A percentile compares a stretch with the other conserved stretches of the same genome.
Evolutionary conservation across 2,888 invertebrate genomes (phyloP).

Genomic region (Drosophila paranaensis): DNA sequence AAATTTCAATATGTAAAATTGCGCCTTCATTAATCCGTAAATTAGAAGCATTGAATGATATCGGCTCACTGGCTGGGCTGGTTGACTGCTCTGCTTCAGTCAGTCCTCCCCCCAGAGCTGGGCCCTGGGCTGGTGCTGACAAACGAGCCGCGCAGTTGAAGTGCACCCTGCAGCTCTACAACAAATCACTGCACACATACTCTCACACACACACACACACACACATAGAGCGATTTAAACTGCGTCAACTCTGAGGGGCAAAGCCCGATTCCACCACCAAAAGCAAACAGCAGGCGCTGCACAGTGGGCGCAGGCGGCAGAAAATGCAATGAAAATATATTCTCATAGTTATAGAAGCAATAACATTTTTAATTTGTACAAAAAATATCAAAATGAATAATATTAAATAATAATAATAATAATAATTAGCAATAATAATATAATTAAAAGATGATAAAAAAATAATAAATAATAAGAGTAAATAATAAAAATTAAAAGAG

Average conservation of each 20-base stretch:
- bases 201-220: conserved; percentile 16
- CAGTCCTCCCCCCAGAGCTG: not conserved
- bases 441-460: not conserved
- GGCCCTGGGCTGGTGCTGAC: conserved; percentile 59
- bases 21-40: conserved; percentile 81
- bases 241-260: conserved; percentile 41
- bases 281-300: conserved; percentile 14
- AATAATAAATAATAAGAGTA: not conserved
- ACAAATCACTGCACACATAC: conserved; percentile 50
- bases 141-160: conserved; percentile 62
- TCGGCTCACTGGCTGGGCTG: conserved; percentile 40
- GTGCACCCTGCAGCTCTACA: conserved; percentile 67
- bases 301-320: conserved; percentile 42
- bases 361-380: not conserved
- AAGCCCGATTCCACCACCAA: conserved; percentile 54
- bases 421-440: not conserved
- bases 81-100: conserved; percentile 26
- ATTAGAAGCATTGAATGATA: conserved; percentile 77
- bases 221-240: conserved; percentile 32
- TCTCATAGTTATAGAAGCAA: not conserved
- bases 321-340: not conserved
- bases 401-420: not conserved
- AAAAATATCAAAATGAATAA: not conserved
- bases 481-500: no score
- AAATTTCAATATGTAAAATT: conserved; percentile 78